Evolutionary conservation across 53 echinoderm and acorn worm species (phyloP).

Genomic region (Antedon mediterranea): DNA sequence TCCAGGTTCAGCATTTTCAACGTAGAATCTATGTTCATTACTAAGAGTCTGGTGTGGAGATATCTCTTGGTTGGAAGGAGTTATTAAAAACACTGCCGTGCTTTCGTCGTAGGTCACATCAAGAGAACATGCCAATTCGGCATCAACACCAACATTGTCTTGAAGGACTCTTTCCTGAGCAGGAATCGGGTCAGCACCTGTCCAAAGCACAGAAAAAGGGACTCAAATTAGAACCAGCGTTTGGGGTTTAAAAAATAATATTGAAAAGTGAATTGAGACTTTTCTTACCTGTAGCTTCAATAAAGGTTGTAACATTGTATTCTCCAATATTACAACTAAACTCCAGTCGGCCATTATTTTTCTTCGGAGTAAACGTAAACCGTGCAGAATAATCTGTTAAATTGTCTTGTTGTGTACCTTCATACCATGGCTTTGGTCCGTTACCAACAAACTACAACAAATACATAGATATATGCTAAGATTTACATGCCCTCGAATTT

Average conservation of each 20-base stretch:
- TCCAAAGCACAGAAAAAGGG: too few relatives aligned
- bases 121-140: background rate
- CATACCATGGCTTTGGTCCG: background rate
- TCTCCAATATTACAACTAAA: background rate
- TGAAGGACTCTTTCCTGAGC: background rate
- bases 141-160: background rate
- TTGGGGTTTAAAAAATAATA: background rate
- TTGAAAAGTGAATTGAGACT: too few relatives aligned
- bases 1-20: background rate
- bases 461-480: too few relatives aligned
- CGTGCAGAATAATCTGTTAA: background rate
- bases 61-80: background rate
- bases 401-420: background rate
- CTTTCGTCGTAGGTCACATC: too few relatives aligned
- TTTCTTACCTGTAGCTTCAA: background rate
- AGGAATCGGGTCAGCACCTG: background rate
- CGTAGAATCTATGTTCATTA: background rate
- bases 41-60: too few relatives aligned
- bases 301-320: background rate
- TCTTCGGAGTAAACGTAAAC: background rate
- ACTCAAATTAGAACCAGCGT: background rate
- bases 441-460: background rate
- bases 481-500: too few relatives aligned
- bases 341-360: background rate
- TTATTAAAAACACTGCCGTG: background rate